Conservation (phyloP, 2,797 vertebrate genomes). For the Myotis findleyi region DNA sequence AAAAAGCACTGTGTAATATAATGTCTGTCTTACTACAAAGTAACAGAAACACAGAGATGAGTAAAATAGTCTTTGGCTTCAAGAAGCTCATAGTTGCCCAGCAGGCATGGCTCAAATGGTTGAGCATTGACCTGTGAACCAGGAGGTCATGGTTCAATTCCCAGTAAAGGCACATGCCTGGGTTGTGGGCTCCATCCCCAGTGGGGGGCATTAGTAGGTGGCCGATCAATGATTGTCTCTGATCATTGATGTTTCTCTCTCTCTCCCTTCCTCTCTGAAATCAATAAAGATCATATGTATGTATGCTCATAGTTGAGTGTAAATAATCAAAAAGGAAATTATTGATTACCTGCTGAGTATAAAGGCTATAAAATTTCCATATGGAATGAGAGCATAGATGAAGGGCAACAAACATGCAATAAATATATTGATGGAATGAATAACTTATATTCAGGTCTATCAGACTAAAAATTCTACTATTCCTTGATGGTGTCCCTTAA, state of each 20-base stretch:
- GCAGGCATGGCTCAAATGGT: too few relatives aligned
- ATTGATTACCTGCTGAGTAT: neutral
- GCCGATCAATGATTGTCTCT: too few relatives aligned
- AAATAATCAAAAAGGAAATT: slow-evolving; percentile 10
- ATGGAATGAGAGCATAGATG: neutral
- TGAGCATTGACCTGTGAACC: too few relatives aligned
- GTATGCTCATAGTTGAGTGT: neutral
- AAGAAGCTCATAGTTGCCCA: neutral
- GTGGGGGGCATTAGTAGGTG: too few relatives aligned
- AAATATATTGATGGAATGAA: neutral
- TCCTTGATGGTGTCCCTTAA: neutral
- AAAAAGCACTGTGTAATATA: neutral
- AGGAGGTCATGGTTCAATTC: too few relatives aligned
- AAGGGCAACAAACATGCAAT: neutral
- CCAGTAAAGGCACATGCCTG: too few relatives aligned
- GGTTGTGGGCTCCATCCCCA: too few relatives aligned
- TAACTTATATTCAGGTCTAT: neutral
- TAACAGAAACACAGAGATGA: neutral
- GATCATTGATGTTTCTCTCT: too few relatives aligned
- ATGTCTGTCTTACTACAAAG: neutral
- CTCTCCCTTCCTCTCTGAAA: too few relatives aligned
- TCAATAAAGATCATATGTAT: too few relatives aligned
- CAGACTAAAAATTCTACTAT: neutral
- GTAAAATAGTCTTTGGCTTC: neutral
- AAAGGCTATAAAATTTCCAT: neutral